phyloP scores from a whole-genome alignment of 1,140 invertebrate genomes.

The Aphelinus certus region DNA sequence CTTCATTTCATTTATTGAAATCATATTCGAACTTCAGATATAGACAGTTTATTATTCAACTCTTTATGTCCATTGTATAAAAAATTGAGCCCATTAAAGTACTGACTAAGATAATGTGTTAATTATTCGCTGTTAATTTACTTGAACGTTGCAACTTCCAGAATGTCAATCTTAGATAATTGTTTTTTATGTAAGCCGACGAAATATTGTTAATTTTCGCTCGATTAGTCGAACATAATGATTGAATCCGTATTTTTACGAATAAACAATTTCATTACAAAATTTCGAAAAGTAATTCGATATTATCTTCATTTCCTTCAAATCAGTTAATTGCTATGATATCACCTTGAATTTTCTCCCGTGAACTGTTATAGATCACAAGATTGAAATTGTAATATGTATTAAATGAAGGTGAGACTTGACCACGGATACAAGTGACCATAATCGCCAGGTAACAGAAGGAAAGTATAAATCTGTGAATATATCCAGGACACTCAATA shows the following conservation, averaged over 20 bases:
- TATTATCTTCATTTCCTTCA: too few relatives aligned
- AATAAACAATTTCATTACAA: constrained; percentile 20
- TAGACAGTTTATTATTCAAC: too few relatives aligned
- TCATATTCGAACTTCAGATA: neutral
- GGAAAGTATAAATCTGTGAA: too few relatives aligned
- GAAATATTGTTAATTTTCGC: constrained; percentile 29
- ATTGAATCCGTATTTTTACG: constrained; percentile 35
- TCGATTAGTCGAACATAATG: constrained; percentile 17
- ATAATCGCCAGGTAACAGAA: too few relatives aligned
- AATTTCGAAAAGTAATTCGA: too few relatives aligned
- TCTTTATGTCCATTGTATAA: constrained; percentile 27
- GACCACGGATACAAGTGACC: too few relatives aligned
- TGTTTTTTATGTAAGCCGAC: constrained; percentile 21
- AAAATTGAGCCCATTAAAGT: constrained; percentile 29
- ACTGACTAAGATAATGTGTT: constrained; percentile 22
- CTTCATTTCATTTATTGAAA: neutral
- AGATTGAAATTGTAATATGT: too few relatives aligned
- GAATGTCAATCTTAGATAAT: constrained; percentile 24
- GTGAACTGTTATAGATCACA: too few relatives aligned
- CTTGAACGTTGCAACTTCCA: constrained; percentile 24
- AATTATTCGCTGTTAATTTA: constrained; percentile 29
- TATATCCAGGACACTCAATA: too few relatives aligned
- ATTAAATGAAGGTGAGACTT: too few relatives aligned
- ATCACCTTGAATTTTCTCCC: too few relatives aligned
- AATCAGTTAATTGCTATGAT: too few relatives aligned